Percentiles rank a stretch among this genome's conserved stretches.
Evolutionary conservation across 2,888 invertebrate genomes (phyloP).

Genomic region (Sycophila texana): DNA sequence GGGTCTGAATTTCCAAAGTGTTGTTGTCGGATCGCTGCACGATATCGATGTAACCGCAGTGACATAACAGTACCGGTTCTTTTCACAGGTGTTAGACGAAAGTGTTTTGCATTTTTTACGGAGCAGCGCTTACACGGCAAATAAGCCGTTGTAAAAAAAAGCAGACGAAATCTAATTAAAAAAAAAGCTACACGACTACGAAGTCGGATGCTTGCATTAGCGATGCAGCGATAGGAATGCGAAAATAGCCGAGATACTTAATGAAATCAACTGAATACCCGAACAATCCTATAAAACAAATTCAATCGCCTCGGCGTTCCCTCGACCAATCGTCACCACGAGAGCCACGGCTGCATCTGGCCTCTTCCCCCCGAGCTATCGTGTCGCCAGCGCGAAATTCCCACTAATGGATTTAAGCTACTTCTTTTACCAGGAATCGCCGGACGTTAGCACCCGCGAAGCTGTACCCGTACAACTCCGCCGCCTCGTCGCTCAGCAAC

Average conservation of each 20-base stretch:
- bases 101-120: too few species aligned
- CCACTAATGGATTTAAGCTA: conserved; percentile 20
- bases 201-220: neutral
- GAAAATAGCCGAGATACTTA: neutral
- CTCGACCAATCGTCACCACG: too few species aligned
- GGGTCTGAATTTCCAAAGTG: too few species aligned
- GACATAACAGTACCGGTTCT: too few species aligned
- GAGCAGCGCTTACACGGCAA: too few species aligned
- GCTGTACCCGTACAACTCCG: neutral
- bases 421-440: neutral
- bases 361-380: neutral
- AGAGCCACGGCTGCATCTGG: neutral
- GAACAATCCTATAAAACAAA: conserved; percentile 38
- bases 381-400: conserved; percentile 15
- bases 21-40: too few species aligned
- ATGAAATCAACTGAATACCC: conserved; percentile 22
- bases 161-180: neutral
- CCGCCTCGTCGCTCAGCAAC: too few species aligned
- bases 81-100: too few species aligned
- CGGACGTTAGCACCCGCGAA: neutral
- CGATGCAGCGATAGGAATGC: neutral
- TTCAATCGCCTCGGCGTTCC: conserved; percentile 4
- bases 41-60: too few species aligned
- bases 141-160: too few species aligned
- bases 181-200: too few species aligned